Conservation (phyloP, 2,113 vertebrate genomes). For the Saguinus imperator region DNA sequence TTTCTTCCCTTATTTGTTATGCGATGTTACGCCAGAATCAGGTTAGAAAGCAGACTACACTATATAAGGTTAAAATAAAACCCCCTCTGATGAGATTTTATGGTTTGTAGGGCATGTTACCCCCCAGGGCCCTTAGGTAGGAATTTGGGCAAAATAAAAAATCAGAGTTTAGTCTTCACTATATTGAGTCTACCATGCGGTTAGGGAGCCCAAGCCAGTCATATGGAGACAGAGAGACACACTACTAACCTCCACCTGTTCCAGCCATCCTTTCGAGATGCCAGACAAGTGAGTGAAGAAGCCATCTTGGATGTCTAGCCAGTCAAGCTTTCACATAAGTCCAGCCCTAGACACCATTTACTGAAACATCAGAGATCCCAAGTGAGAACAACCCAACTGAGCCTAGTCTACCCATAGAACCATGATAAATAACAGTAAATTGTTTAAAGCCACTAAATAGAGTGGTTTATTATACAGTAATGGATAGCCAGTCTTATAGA, state of each 20-base stretch:
- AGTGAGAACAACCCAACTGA: background rate
- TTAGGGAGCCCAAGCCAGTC: background rate
- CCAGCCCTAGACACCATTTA: background rate
- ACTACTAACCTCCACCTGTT: background rate
- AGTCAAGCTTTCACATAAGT: background rate
- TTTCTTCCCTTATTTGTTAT: no score
- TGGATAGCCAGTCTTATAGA: background rate
- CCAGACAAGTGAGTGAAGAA: background rate
- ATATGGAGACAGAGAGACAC: background rate
- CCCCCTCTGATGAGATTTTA: no score
- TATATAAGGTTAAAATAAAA: no score
- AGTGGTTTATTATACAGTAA: background rate
- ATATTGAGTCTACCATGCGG: background rate
- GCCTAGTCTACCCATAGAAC: background rate
- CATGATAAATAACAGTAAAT: slow-evolving; percentile 20
- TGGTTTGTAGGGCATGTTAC: no score
- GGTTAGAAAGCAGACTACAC: no score
- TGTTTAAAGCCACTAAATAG: slow-evolving; percentile 16
- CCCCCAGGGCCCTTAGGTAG: no score
- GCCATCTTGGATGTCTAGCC: background rate
- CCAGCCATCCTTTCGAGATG: background rate
- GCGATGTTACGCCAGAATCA: no score
- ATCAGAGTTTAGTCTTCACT: background rate
- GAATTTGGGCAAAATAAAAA: no score
- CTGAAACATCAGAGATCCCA: background rate